Evolutionary conservation across 2,888 invertebrate species (phyloP).

Genomic region (Mythimna pallens): DNA sequence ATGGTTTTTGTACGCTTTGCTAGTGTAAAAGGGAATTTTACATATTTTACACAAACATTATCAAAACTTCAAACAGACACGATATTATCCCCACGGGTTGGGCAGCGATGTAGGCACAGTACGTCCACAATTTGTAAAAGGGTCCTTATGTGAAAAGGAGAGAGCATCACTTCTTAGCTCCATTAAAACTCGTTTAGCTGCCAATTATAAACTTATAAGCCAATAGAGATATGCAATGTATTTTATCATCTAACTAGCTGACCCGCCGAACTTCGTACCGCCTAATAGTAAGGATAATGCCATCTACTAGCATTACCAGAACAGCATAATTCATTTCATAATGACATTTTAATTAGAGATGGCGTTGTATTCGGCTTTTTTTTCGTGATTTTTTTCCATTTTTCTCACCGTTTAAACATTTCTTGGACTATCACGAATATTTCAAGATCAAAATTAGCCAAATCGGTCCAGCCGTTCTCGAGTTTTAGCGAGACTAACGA

Average conservation of each 20-base stretch:
- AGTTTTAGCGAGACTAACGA: too few species aligned
- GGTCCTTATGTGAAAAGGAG: background rate
- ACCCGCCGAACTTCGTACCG: too few species aligned
- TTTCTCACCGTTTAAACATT: too few species aligned
- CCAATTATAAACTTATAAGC: slow-evolving; percentile 8
- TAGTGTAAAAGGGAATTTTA: background rate
- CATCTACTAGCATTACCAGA: too few species aligned
- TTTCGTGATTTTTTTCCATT: too few species aligned
- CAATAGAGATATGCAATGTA: background rate
- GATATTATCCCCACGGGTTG: background rate
- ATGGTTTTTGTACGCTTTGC: slow-evolving; percentile 10
- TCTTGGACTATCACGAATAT: too few species aligned
- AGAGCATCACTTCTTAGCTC: background rate
- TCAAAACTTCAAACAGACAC: background rate
- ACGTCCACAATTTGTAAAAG: background rate
- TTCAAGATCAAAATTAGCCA: too few species aligned
- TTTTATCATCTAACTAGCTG: slow-evolving; percentile 2
- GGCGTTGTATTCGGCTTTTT: too few species aligned
- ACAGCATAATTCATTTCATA: too few species aligned
- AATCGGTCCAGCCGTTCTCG: too few species aligned
- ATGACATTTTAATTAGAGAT: too few species aligned
- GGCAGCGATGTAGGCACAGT: background rate
- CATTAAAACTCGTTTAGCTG: slow-evolving; percentile 32
- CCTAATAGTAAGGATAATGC: too few species aligned
- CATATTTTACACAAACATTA: slow-evolving; percentile 4